Conservation (phyloP, 1,140 invertebrate genomes). For the Tigriopus japonicus region DNA sequence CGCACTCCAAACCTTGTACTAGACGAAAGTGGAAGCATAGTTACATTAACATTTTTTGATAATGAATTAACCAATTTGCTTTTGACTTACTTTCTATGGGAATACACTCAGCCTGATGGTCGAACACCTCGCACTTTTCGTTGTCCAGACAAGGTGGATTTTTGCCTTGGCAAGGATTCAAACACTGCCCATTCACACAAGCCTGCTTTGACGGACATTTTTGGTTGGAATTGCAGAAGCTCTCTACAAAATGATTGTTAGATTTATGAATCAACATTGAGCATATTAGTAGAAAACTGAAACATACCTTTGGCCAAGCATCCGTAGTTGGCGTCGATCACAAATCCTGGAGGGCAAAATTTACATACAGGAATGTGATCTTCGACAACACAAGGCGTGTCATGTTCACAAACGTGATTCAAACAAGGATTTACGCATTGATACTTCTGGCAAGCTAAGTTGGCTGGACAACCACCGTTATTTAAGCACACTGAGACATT, state of each 20-base stretch:
- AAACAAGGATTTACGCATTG: conserved; percentile 74
- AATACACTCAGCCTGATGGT: conserved; percentile 54
- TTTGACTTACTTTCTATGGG: conserved; percentile 27
- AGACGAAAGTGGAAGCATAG: too few relatives aligned
- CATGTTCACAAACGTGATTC: conserved; percentile 50
- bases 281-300: neutral
- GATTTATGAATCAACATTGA: too few relatives aligned
- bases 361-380: conserved; percentile 80
- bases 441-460: conserved; percentile 64
- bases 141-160: conserved; percentile 33
- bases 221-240: conserved; percentile 23
- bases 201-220: conserved; percentile 51
- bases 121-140: conserved; percentile 50
- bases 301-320: conserved; percentile 71
- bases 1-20: neutral
- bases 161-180: conserved; percentile 33
- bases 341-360: conserved; percentile 76
- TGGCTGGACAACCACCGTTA: conserved; percentile 62
- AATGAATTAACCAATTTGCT: too few relatives aligned
- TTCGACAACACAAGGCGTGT: conserved; percentile 70
- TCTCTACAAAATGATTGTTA: neutral
- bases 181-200: conserved; percentile 52
- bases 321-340: conserved; percentile 67
- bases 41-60: too few relatives aligned
- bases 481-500: conserved; percentile 65